Evolutionary conservation across 2,113 vertebrate genomes (phyloP).

Genomic region (Phyllostomus hastatus): DNA sequence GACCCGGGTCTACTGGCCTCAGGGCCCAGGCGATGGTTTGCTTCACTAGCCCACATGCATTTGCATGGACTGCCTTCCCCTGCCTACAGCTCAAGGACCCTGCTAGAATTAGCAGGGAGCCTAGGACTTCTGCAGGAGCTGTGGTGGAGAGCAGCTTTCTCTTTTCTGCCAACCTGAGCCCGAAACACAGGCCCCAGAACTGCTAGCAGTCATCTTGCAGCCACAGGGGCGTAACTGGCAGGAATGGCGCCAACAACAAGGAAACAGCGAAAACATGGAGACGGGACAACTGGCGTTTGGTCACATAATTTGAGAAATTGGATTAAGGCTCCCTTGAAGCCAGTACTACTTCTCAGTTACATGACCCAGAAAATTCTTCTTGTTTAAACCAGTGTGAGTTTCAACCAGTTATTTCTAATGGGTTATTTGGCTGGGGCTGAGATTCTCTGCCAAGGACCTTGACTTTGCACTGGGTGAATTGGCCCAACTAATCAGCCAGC

Average conservation of each 20-base stretch:
- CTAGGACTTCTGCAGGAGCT: background rate
- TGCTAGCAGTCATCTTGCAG: background rate
- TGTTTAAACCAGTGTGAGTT: background rate
- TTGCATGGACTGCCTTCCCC: background rate
- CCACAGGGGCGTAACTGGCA: background rate
- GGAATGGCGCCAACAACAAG: background rate
- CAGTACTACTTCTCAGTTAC: background rate
- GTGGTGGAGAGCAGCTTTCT: background rate
- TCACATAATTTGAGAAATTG: background rate
- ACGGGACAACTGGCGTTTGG: background rate
- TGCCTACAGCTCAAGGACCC: background rate
- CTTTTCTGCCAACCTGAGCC: background rate
- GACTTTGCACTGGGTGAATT: background rate
- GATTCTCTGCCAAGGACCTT: background rate
- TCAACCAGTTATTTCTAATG: background rate
- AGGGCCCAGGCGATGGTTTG: background rate
- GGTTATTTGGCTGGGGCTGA: background rate
- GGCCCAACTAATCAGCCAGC: rapidly evolving
- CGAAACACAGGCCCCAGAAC: background rate
- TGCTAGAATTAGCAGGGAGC: background rate
- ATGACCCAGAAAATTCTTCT: background rate
- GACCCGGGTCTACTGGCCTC: background rate
- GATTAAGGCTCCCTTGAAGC: background rate
- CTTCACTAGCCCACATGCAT: background rate
- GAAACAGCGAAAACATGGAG: background rate